These are phyloP conservation scores for Heterochromis multidens DNA, from an alignment of 2,113 vertebrate genomes.

Conservation along the genomic window DNA sequence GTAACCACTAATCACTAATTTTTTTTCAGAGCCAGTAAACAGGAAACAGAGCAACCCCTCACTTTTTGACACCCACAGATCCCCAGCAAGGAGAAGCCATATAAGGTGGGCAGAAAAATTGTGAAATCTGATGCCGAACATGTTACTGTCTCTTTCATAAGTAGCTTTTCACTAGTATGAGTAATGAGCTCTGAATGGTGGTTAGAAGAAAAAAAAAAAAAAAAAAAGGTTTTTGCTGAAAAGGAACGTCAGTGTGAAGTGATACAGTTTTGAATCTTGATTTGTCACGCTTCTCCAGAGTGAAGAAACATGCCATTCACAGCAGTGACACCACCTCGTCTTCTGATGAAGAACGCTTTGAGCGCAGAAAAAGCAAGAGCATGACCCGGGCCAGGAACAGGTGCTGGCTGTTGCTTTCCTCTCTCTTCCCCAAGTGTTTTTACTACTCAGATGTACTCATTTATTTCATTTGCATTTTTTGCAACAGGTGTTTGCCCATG, in stretches of 20 bases:
- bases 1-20: slow-evolving; percentile 7
- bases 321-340: slow-evolving; percentile 97
- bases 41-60: slow-evolving; percentile 94
- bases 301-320: slow-evolving; percentile 99
- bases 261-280: neutral
- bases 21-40: slow-evolving; percentile 88
- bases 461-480: neutral
- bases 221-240: neutral
- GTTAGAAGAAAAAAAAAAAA: fast-evolving
- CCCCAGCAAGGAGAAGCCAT: slow-evolving; percentile 98
- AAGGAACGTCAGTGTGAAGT: neutral
- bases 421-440: neutral
- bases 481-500: slow-evolving; percentile 90
- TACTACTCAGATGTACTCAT: neutral
- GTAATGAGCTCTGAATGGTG: neutral
- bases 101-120: slow-evolving; percentile 80
- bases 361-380: slow-evolving; percentile 97
- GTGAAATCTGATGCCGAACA: neutral
- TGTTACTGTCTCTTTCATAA: neutral
- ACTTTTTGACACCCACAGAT: slow-evolving; percentile 95
- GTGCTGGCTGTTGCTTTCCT: slow-evolving; percentile 56
- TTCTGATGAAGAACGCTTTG: slow-evolving; percentile 98
- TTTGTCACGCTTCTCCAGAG: slow-evolving; percentile 69
- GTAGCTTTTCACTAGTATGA: neutral
- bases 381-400: slow-evolving; percentile 96